Evolutionary conservation across 2,888 invertebrate species (phyloP).

Genomic region (Ophion costatus): DNA sequence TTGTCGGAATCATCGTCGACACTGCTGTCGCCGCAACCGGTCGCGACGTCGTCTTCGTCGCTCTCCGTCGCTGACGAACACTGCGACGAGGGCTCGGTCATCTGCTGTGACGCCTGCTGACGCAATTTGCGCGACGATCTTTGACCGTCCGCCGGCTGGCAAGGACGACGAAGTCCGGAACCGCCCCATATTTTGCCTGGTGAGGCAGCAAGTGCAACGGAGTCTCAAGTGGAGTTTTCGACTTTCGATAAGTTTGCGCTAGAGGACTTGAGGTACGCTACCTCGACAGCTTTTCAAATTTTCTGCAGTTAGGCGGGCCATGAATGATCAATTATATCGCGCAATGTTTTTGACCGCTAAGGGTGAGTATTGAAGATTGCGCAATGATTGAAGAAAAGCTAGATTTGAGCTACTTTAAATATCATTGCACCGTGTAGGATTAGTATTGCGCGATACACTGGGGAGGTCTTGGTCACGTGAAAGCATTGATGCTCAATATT

Average conservation of each 20-base stretch:
- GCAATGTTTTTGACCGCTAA: too few species aligned
- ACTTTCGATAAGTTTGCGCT: background rate
- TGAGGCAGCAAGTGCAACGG: background rate
- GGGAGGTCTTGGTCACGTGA: too few species aligned
- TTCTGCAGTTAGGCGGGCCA: too few species aligned
- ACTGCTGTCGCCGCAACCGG: slow-evolving; percentile 76
- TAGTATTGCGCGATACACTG: too few species aligned
- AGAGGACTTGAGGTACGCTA: background rate
- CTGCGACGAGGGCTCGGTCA: slow-evolving; percentile 74
- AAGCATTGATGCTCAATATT: too few species aligned
- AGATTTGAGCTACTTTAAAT: too few species aligned
- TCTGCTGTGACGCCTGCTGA: slow-evolving; percentile 72
- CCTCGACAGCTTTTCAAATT: too few species aligned
- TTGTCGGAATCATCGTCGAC: slow-evolving; percentile 78
- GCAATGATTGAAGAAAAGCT: too few species aligned
- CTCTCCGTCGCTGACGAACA: slow-evolving; percentile 77
- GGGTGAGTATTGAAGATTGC: too few species aligned
- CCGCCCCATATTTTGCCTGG: slow-evolving; percentile 81
- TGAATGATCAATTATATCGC: too few species aligned
- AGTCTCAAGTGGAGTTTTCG: too few species aligned
- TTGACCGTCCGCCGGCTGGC: slow-evolving; percentile 71
- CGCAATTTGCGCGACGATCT: slow-evolving; percentile 74
- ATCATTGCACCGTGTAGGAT: too few species aligned
- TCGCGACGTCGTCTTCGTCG: slow-evolving; percentile 77
- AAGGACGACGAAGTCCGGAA: slow-evolving; percentile 74